phyloP scores from a whole-genome alignment of 2,797 vertebrate species.

The Sandelia bainsii region DNA sequence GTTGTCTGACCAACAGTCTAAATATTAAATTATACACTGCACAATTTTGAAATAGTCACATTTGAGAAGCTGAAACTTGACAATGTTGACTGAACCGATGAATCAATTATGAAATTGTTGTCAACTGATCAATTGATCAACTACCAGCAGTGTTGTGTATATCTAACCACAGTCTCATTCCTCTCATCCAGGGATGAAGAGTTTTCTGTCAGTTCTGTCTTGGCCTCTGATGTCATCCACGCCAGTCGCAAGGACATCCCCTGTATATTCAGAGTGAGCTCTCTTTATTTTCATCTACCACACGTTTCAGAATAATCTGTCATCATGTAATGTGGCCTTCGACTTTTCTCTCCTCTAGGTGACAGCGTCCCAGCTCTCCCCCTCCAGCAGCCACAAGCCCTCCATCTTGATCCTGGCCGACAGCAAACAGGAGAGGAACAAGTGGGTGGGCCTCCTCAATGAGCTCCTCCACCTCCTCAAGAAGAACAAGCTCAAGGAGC shows the following conservation, averaged over 20 bases:
- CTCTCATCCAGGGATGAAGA: constrained; percentile 92
- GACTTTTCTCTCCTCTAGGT: constrained; percentile 82
- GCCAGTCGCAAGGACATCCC: constrained; percentile 97
- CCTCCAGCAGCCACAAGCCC: constrained; percentile 91
- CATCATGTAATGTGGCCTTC: not conserved
- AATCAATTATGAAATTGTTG: too few relatives aligned
- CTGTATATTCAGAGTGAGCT: constrained; percentile 97
- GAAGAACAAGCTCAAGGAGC: constrained; percentile 98
- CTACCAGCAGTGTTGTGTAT: not conserved
- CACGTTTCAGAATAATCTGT: not conserved
- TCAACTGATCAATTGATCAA: too few relatives aligned
- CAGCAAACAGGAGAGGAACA: constrained; percentile 94
- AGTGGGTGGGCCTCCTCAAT: constrained; percentile 95
- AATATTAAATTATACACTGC: too few relatives aligned
- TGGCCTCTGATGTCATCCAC: constrained; percentile 98
- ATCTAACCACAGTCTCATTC: constrained; percentile 8
- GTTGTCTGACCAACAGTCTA: too few relatives aligned
- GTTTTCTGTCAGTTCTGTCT: constrained; percentile 96
- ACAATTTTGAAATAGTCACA: too few relatives aligned
- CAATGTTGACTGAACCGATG: too few relatives aligned
- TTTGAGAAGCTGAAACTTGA: too few relatives aligned
- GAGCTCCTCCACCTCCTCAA: constrained; percentile 96
- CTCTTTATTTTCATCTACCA: not conserved
- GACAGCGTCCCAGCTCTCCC: constrained; percentile 94
- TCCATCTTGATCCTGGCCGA: constrained; percentile 96